A percentile compares a stretch with the other conserved stretches of the same genome.
Conservation (phyloP, 2,113 vertebrate species). For the Rhynchomys soricoides region DNA sequence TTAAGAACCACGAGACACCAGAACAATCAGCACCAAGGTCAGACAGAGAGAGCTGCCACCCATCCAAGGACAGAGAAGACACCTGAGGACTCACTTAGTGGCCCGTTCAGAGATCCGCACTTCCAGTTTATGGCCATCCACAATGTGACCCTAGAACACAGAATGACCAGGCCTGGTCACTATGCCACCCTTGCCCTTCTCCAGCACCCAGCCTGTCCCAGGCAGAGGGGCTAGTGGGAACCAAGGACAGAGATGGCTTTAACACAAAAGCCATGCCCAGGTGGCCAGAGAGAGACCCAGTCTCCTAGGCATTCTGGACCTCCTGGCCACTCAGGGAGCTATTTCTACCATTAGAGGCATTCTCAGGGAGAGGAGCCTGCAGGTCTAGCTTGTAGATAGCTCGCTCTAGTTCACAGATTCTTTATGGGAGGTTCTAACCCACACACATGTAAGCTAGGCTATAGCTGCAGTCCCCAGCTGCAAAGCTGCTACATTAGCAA, state of each 20-base stretch:
- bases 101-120: constrained; percentile 95
- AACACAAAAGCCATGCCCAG: neutral
- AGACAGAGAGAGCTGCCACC: fast-evolving
- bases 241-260: neutral
- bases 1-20: fast-evolving
- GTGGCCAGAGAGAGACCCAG: neutral
- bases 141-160: constrained; percentile 87
- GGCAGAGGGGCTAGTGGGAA: neutral
- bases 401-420: neutral
- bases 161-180: neutral
- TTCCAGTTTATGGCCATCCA: constrained; percentile 94
- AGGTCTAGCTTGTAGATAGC: neutral
- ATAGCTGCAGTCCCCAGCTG: neutral
- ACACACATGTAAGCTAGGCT: neutral
- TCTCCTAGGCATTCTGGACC: neutral
- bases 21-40: fast-evolving
- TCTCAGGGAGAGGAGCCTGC: neutral
- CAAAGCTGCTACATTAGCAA: neutral
- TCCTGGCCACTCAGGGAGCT: neutral
- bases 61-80: neutral
- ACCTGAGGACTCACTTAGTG: constrained; percentile 86
- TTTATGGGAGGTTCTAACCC: neutral
- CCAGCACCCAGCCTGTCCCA: fast-evolving
- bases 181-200: fast-evolving
- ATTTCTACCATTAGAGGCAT: neutral